Evolutionary conservation across 2,797 vertebrate species (phyloP), one percentile per base, ranked within the genome.

Genomic region (Pipistrellus pygmaeus): DNA sequence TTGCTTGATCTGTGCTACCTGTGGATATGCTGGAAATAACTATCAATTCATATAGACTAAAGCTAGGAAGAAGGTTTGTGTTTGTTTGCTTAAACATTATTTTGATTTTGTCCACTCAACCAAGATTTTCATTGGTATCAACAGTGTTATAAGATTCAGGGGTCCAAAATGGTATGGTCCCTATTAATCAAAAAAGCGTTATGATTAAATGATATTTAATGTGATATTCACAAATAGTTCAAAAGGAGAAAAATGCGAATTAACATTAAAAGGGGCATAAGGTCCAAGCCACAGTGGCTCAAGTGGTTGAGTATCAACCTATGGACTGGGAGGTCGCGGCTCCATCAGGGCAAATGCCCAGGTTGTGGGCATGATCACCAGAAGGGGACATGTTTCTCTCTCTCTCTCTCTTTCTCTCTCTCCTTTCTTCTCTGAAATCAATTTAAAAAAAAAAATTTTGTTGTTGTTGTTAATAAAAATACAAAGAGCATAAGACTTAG

Each of bases 31-130:
- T 72, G 7, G n/a, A 41, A 94, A 62, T 14, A 41, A 92, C 20
- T 41, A 76, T 21, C 62, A 64, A 44, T 25, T n/a, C 20, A 92
- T 25, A 86, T 1, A 3, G 6, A 78, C 25, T 53, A 68, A 83
- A 71, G 17, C 21, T 78, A 72, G 38, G 38, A 91, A 80, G 25
- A 32, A 66, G 55, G 21, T 78, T 35, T 32, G 66, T 81, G 38
- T 64, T 85, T 78, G 57, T 35, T 72, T 85, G 46, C 57, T 88
- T 75, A 69, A 85, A 57, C 2, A 23, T 12, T 87, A 57, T 80
- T 85, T 75, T 78, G 62, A 18, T 90, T 80, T 85, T 91, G n/a
- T 85, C 68, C 62, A 62, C 69, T 92, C 82, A 53, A 85, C 46
- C 55, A 78, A 46, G 5, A 69, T 82, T 48, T 64, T 5, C 55